phyloP scores from a whole-genome alignment of 1,140 invertebrate genomes.

The Leptopilina boulardi region DNA sequence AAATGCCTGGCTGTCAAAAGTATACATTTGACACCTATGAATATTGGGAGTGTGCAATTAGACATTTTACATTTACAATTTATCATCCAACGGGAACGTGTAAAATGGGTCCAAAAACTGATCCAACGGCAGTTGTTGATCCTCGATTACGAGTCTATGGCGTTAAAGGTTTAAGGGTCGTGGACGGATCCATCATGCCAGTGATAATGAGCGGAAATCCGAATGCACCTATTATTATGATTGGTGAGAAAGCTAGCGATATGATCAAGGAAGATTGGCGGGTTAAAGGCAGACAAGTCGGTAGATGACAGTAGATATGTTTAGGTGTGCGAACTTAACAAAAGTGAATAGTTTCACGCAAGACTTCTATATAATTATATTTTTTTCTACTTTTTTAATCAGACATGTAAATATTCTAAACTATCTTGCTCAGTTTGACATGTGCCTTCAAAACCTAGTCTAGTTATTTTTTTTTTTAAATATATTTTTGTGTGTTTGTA shows the following conservation, averaged over 20 bases:
- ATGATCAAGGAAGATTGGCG: constrained; percentile 88
- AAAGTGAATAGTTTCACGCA: background rate
- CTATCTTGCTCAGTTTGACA: constrained; percentile 22
- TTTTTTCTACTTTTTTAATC: background rate
- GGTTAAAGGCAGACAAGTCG: constrained; percentile 49
- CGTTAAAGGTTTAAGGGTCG: constrained; percentile 83
- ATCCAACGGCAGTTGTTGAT: constrained; percentile 89
- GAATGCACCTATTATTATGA: constrained; percentile 87
- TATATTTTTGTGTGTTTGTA: background rate
- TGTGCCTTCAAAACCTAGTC: constrained; percentile 21
- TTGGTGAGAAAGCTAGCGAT: constrained; percentile 87
- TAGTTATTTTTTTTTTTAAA: background rate
- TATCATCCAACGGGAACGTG: constrained; percentile 91
- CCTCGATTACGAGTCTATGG: constrained; percentile 85
- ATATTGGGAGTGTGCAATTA: constrained; percentile 90
- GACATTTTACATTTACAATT: constrained; percentile 90
- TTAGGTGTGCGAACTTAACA: background rate
- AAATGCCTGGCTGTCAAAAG: constrained; percentile 87
- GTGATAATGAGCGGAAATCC: constrained; percentile 88
- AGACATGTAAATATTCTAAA: background rate
- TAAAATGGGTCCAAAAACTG: constrained; percentile 89
- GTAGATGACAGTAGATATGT: constrained; percentile 37
- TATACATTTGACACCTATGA: constrained; percentile 85
- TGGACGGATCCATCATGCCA: constrained; percentile 89
- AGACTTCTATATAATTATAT: background rate